Evolutionary conservation across 2,797 vertebrate genomes (phyloP).

Genomic region (Tenualosa thibaudeaui): DNA sequence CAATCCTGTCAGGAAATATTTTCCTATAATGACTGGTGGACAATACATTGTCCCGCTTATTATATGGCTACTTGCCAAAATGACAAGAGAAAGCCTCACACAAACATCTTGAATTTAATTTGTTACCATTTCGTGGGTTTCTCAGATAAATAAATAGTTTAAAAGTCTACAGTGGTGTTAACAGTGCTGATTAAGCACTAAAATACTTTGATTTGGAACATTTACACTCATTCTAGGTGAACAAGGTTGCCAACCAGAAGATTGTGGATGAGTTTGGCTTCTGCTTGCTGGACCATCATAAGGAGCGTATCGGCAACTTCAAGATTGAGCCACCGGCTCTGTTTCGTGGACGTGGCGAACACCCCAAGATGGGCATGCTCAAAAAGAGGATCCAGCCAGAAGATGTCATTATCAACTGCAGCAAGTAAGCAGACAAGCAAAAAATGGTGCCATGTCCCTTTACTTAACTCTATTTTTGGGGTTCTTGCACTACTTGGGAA

Average conservation of each 20-base stretch:
- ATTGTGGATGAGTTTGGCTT: constrained; percentile 71
- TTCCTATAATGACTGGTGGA: too few species aligned
- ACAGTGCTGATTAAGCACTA: too few species aligned
- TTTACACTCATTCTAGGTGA: constrained; percentile 45
- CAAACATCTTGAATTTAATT: too few species aligned
- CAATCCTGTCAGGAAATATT: too few species aligned
- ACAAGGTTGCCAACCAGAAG: constrained; percentile 73
- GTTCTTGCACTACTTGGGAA: too few species aligned
- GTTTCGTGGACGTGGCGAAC: constrained; percentile 72
- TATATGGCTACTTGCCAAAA: too few species aligned
- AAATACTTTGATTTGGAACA: background rate
- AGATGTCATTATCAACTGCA: constrained; percentile 74
- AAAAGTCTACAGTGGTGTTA: too few species aligned
- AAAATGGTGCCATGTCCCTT: background rate
- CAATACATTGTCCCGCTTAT: too few species aligned
- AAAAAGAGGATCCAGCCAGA: constrained; percentile 76
- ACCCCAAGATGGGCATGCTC: constrained; percentile 75
- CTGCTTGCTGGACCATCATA: constrained; percentile 71
- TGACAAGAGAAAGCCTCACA: too few species aligned
- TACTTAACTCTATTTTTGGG: too few species aligned
- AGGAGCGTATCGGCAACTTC: constrained; percentile 74
- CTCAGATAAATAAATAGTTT: too few species aligned
- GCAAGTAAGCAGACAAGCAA: constrained; percentile 50
- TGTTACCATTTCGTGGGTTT: too few species aligned
- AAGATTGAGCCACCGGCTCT: constrained; percentile 72